Conservation (phyloP, 2,113 vertebrate species). For the Toxotes jaculatrix region DNA sequence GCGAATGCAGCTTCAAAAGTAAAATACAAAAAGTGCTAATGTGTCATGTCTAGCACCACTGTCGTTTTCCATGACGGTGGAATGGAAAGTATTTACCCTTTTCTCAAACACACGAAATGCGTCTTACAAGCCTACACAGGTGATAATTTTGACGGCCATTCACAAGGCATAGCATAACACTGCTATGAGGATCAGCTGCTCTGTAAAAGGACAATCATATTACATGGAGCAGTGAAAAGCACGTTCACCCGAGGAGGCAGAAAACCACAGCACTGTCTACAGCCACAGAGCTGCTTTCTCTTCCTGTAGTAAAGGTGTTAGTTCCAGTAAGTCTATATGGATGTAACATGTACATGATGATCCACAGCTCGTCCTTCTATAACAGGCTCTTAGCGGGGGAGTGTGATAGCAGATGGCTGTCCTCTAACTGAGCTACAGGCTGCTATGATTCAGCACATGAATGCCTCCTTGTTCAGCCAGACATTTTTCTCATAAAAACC, state of each 20-base stretch:
- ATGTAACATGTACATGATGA: constrained; percentile 75
- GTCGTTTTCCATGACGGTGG: background rate
- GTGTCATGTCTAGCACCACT: background rate
- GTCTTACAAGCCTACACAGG: constrained; percentile 8
- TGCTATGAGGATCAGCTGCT: constrained; percentile 39
- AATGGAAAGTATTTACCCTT: background rate
- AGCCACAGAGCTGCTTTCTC: constrained; percentile 18
- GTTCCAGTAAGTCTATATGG: constrained; percentile 77
- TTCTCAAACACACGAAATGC: constrained; percentile 2
- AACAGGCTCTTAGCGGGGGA: constrained; percentile 72
- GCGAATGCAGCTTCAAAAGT: constrained; percentile 6
- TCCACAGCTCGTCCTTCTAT: constrained; percentile 63
- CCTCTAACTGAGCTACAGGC: constrained; percentile 62
- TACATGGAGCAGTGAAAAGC: constrained; percentile 42
- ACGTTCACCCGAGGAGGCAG: constrained; percentile 40
- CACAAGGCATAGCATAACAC: constrained; percentile 36
- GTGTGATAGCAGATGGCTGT: constrained; percentile 79
- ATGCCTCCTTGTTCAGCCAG: constrained; percentile 82
- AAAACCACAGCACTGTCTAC: constrained; percentile 20
- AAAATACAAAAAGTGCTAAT: background rate
- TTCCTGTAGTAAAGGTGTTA: constrained; percentile 62
- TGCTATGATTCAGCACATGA: constrained; percentile 80
- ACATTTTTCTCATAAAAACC: constrained; percentile 78
- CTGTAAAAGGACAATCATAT: constrained; percentile 50
- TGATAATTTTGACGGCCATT: constrained; percentile 41